A percentile compares a stretch with the other conserved stretches of the same genome.
phyloP scores from a whole-genome alignment of 2,113 vertebrate species.

The Seriola aureovittata region DNA sequence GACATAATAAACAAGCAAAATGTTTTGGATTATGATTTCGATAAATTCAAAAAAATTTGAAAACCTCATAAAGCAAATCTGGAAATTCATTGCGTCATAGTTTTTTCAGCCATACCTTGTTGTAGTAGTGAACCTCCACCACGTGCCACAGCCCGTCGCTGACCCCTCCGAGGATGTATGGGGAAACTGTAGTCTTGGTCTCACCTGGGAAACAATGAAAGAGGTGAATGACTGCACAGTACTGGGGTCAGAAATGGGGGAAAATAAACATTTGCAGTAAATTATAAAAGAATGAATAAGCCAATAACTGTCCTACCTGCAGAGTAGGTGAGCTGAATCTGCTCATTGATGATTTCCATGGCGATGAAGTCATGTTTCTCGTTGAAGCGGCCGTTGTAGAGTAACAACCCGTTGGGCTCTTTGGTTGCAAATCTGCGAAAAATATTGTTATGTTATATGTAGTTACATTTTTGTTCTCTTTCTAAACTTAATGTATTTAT shows the following conservation, averaged over 20 bases:
- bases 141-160: constrained; percentile 96
- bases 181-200: constrained; percentile 91
- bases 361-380: constrained; percentile 97
- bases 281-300: not conserved
- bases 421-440: constrained; percentile 91
- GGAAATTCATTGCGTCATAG: not conserved
- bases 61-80: not conserved
- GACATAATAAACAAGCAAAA: not conserved
- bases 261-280: not conserved
- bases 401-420: constrained; percentile 89
- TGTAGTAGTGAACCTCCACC: constrained; percentile 93
- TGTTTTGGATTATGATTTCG: not conserved
- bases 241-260: not conserved
- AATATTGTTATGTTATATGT: not conserved
- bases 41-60: not conserved
- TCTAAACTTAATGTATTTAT: not conserved
- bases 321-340: constrained; percentile 96
- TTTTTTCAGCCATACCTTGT: constrained; percentile 86
- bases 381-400: constrained; percentile 97
- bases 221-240: not conserved
- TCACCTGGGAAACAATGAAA: constrained; percentile 85
- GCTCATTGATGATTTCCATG: constrained; percentile 92
- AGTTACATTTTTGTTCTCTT: not conserved
- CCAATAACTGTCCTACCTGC: constrained; percentile 84
- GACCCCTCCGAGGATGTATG: constrained; percentile 89